Percentiles rank a stretch among this genome's conserved stretches.
These are phyloP conservation scores for Scopus umbretta DNA, from an alignment of 2,113 vertebrate species.

Conservation along the genomic window DNA sequence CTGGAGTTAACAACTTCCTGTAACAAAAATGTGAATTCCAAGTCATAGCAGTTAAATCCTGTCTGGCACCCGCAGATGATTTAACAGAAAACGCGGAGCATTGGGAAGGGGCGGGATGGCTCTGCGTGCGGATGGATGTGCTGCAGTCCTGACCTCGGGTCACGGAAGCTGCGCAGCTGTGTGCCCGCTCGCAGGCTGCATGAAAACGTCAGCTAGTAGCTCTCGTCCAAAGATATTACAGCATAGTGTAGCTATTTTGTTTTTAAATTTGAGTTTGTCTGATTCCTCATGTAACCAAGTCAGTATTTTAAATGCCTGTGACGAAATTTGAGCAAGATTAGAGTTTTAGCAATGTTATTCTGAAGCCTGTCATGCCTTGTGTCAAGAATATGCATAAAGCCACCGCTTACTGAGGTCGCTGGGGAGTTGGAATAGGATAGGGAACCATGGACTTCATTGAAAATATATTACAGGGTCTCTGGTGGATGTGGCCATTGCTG, in stretches of 20 bases:
- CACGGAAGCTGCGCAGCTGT: background rate
- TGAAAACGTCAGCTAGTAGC: background rate
- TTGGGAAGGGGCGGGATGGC: accelerated
- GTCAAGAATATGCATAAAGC: background rate
- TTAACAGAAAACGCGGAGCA: accelerated
- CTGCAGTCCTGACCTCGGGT: background rate
- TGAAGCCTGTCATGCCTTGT: background rate
- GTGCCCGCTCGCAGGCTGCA: background rate
- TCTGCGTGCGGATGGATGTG: background rate
- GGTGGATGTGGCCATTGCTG: background rate
- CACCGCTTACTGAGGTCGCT: background rate
- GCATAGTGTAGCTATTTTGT: conserved; percentile 26
- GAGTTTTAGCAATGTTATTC: background rate
- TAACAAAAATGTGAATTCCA: background rate
- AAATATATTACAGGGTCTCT: background rate
- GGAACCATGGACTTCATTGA: background rate
- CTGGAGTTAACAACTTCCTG: background rate
- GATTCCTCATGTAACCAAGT: background rate
- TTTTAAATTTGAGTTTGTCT: background rate
- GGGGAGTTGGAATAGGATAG: background rate
- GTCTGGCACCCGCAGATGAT: background rate
- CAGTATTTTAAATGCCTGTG: background rate
- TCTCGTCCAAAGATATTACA: conserved; percentile 35
- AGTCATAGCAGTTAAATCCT: background rate
- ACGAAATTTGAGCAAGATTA: background rate